phyloP scores from a whole-genome alignment of 30 jellyfish, hydroid and myxozoan species.

The Hydractinia echinata region DNA sequence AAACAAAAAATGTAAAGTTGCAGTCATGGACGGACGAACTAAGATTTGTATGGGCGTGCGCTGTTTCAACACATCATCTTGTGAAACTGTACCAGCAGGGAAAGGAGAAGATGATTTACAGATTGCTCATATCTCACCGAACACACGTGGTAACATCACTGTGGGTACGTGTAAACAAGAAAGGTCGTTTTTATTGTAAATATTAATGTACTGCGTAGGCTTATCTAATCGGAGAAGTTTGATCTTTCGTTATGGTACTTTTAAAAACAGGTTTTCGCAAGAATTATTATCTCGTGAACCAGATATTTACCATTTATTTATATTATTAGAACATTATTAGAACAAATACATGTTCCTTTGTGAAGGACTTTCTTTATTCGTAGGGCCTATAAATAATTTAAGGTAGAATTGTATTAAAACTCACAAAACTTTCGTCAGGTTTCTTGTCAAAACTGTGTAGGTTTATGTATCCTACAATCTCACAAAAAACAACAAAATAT shows the following conservation, averaged over 20 bases:
- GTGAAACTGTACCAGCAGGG: slow-evolving; percentile 83
- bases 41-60: slow-evolving; percentile 87
- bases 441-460: too few relatives aligned
- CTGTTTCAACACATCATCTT: slow-evolving; percentile 83
- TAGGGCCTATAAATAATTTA: too few relatives aligned
- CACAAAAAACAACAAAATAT: too few relatives aligned
- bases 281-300: too few relatives aligned
- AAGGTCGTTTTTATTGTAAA: not conserved
- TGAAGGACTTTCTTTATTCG: too few relatives aligned
- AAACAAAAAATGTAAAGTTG: slow-evolving; percentile 73
- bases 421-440: too few relatives aligned
- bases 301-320: too few relatives aligned
- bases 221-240: not conserved
- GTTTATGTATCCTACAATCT: too few relatives aligned
- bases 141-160: slow-evolving; percentile 59
- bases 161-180: slow-evolving; percentile 41
- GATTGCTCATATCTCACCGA: slow-evolving; percentile 82
- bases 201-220: not conserved
- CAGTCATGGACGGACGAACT: slow-evolving; percentile 81
- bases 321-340: too few relatives aligned
- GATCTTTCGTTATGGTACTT: not conserved
- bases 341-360: too few relatives aligned
- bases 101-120: slow-evolving; percentile 81
- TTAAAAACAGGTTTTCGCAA: too few relatives aligned
- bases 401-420: too few relatives aligned